These are phyloP conservation scores for Dicaeum eximium DNA, from an alignment of 2,113 vertebrate species.

Conservation along the genomic window DNA sequence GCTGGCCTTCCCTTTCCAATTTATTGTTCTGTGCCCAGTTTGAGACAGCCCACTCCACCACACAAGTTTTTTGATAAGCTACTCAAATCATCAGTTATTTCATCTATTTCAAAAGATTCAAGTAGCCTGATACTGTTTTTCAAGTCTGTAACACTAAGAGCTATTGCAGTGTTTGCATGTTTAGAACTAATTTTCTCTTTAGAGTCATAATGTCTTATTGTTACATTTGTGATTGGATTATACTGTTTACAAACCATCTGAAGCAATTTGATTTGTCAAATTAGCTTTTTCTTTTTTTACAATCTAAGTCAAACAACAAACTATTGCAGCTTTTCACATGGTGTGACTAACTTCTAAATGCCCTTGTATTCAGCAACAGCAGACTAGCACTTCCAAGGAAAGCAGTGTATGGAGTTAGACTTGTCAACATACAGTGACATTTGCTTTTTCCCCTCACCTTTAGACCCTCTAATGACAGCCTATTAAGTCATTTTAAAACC, in stretches of 20 bases:
- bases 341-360: neutral
- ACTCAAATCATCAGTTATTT: neutral
- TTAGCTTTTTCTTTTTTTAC: no score
- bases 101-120: neutral
- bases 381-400: neutral
- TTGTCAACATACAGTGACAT: neutral
- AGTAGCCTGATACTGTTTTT: neutral
- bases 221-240: neutral
- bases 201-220: neutral
- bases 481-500: neutral
- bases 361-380: neutral
- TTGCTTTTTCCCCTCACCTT: neutral
- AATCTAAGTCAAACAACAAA: neutral
- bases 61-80: neutral
- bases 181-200: neutral
- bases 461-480: neutral
- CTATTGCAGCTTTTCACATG: neutral
- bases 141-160: neutral
- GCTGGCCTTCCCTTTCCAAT: neutral
- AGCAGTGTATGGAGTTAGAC: neutral
- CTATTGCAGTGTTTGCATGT: neutral
- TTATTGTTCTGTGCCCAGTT: neutral
- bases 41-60: neutral
- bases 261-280: neutral
- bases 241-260: neutral